A percentile compares a stretch with the other conserved stretches of the same genome.
Conservation (phyloP, 2,888 invertebrate species). For the Ectemnius lituratus region DNA sequence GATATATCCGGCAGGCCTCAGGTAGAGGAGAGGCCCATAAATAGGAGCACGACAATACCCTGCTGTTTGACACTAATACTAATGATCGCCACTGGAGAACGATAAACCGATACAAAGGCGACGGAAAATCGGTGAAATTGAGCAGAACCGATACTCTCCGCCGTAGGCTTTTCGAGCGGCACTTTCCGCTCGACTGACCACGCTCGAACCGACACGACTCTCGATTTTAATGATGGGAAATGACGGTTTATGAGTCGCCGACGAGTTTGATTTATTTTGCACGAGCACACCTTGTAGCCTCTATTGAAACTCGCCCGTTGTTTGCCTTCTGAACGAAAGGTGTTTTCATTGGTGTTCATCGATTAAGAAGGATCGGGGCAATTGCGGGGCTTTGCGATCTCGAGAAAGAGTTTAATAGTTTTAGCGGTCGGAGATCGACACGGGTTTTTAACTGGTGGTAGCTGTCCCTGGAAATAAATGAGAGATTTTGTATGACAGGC, state of each 20-base stretch:
- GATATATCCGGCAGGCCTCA: constrained; percentile 36
- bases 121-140: constrained; percentile 76
- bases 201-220: constrained; percentile 48
- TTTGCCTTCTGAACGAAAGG: constrained; percentile 28
- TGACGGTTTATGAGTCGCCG: constrained; percentile 69
- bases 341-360: constrained; percentile 37
- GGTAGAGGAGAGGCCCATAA: constrained; percentile 64
- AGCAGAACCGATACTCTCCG: constrained; percentile 68
- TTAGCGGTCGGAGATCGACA: neutral
- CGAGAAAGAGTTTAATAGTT: constrained; percentile 6
- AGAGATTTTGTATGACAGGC: constrained; percentile 16
- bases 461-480: constrained; percentile 43
- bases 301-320: constrained; percentile 14
- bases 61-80: constrained; percentile 72
- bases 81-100: constrained; percentile 71
- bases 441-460: too few relatives aligned
- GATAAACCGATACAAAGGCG: constrained; percentile 72
- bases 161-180: constrained; percentile 65
- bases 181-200: constrained; percentile 69
- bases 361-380: constrained; percentile 13
- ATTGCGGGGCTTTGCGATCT: too few relatives aligned
- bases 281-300: constrained; percentile 14
- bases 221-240: constrained; percentile 65
- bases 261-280: constrained; percentile 66
- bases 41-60: constrained; percentile 62